Evolutionary conservation across 1,140 invertebrate species (phyloP).

Genomic region (Sesamia nonagrioides): DNA sequence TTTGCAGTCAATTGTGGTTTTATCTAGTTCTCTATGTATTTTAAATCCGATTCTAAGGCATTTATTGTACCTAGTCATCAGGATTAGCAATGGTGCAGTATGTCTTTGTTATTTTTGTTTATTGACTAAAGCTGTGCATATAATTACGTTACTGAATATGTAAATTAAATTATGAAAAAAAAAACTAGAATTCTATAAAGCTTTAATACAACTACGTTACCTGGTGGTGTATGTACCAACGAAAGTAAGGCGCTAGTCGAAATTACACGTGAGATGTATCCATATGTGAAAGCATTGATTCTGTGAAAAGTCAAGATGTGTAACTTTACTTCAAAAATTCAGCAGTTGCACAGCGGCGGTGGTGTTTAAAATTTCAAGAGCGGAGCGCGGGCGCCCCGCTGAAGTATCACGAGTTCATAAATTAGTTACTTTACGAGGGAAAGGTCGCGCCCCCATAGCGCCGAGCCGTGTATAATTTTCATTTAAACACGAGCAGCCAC

Average conservation of each 20-base stretch:
- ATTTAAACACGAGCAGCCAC: constrained; percentile 78
- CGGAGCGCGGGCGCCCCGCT: constrained; percentile 66
- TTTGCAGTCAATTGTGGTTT: not conserved
- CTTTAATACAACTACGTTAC: not conserved
- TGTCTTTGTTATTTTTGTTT: too few relatives aligned
- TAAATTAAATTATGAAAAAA: too few relatives aligned
- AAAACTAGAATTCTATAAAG: too few relatives aligned
- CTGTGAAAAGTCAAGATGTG: constrained; percentile 64
- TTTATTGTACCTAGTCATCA: not conserved
- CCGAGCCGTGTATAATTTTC: constrained; percentile 78
- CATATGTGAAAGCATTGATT: constrained; percentile 48
- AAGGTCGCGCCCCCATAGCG: constrained; percentile 72
- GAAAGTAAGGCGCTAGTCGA: not conserved
- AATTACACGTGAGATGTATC: constrained; percentile 19
- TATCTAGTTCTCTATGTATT: constrained; percentile 9
- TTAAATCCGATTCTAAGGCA: not conserved
- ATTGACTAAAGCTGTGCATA: too few relatives aligned
- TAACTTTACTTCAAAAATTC: constrained; percentile 65
- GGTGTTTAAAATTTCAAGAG: constrained; percentile 79
- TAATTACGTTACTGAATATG: too few relatives aligned
- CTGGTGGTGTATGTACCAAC: not conserved
- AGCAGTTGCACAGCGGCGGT: constrained; percentile 59
- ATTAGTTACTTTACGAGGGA: constrained; percentile 80
- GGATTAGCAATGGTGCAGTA: not conserved
- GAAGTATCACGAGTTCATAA: constrained; percentile 80